Evolutionary conservation across 2,888 invertebrate genomes (phyloP).

Genomic region (Acrobasis repandana): DNA sequence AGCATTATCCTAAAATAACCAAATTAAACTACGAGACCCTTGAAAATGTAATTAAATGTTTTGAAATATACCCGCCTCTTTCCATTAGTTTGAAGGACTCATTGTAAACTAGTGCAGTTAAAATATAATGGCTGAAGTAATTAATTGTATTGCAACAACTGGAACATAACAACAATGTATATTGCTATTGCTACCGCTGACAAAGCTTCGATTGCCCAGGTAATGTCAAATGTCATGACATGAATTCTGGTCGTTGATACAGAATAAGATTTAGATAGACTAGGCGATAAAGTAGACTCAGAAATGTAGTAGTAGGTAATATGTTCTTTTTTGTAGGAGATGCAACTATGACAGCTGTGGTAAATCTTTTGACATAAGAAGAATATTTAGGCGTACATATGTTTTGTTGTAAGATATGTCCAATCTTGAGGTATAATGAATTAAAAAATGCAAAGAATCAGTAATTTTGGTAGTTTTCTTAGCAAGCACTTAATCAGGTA

Average conservation of each 20-base stretch:
- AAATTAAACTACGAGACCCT: constrained; percentile 36
- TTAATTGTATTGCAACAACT: constrained; percentile 44
- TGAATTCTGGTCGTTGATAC: constrained; percentile 39
- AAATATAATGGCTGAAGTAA: constrained; percentile 36
- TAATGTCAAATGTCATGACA: constrained; percentile 53
- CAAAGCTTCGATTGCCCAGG: constrained; percentile 47
- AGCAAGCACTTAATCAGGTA: no score
- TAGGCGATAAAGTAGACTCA: no score
- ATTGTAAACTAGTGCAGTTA: constrained; percentile 38
- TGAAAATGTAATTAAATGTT: constrained; percentile 46
- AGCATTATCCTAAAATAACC: constrained; percentile 19
- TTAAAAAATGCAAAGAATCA: no score
- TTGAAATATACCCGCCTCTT: constrained; percentile 41
- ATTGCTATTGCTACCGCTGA: constrained; percentile 12
- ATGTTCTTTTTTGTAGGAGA: no score
- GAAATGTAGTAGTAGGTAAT: no score
- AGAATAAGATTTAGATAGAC: constrained; percentile 19
- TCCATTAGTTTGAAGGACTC: constrained; percentile 41
- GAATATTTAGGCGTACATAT: no score
- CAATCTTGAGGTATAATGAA: no score
- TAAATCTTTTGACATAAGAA: no score
- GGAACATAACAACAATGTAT: constrained; percentile 30
- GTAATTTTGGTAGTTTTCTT: no score
- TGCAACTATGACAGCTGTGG: no score
- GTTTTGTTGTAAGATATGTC: no score